Base-by-base conservation (phyloP, 2,797 vertebrate species). In the Brotula barbata region DNA sequence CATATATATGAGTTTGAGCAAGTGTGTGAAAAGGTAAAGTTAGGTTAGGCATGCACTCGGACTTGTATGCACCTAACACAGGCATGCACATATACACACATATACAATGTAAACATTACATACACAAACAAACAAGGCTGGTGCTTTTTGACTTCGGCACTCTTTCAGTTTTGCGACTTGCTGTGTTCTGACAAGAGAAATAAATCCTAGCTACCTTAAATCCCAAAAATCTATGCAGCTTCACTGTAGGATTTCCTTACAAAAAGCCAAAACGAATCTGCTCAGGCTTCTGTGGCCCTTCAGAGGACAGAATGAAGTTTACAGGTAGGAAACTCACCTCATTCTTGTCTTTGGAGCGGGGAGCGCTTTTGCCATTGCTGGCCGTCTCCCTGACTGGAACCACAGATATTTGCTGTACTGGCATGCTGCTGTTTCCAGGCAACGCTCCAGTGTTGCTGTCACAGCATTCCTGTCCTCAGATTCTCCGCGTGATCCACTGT, bases 391-490 rank as follows among this genome's bases (percentile, higher is more conserved):
- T 90, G 1, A 89, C 90, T 12, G 95, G 95, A 80, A 94, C 94
- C 89, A 98, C 94, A 43, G 93, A 95, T 87, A 95, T 98, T 91
- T 96, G 94, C 71, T 96, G 95, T 79, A 96, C 85, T 60, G 96
- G 95, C 96, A 99, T 98, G 77, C 68, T 91, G 92, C 86, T 75
- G 84, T 86, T 84, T 77, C 86, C 79, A 75, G 50, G 84, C 84
- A 82, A 85, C 72, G 4, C 64, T 80, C 57, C 6, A 3, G 40
- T 37, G 56, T 72, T 80, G 84, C 74, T 78, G 64, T 80, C 71
- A 50, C 77, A 77, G 75, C 75, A 72, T 85, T 71, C 51, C 71
- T 21, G 47, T 71, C 62, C 56, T 57, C 56, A 7, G 43, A 56
- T 58, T 40, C 50, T 7, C 14, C 65, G 17, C 11, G 41, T 20